A percentile compares a stretch with the other conserved stretches of the same genome.
Evolutionary conservation across 2,888 invertebrate species (phyloP).

Genomic region (Lasioglossum vierecki): DNA sequence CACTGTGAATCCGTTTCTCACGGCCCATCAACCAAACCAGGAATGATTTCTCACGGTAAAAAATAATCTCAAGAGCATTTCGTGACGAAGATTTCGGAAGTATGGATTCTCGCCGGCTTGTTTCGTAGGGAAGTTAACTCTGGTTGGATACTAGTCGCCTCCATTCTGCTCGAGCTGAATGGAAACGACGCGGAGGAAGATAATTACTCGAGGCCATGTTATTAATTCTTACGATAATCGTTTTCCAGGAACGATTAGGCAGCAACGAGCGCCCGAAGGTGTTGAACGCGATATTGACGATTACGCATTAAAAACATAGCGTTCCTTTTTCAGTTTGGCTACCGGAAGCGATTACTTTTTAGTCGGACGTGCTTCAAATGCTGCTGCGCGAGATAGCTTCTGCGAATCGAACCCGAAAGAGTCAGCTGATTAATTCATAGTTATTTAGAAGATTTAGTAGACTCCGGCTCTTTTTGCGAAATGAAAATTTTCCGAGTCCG

Average conservation of each 20-base stretch:
- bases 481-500: background rate
- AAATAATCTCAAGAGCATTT: constrained; percentile 13
- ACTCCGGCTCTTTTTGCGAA: background rate
- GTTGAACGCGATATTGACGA: constrained; percentile 29
- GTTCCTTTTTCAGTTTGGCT: background rate
- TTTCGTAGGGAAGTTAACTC: constrained; percentile 24
- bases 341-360: background rate
- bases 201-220: constrained; percentile 47
- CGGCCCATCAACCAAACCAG: constrained; percentile 22
- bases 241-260: constrained; percentile 53
- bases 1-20: background rate
- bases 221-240: constrained; percentile 56
- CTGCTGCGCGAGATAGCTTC: background rate
- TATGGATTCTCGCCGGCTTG: constrained; percentile 22
- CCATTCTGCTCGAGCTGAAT: constrained; percentile 15
- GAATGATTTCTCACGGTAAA: constrained; percentile 65
- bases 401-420: background rate
- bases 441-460: background rate
- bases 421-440: background rate
- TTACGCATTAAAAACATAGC: constrained; percentile 17
- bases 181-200: constrained; percentile 31
- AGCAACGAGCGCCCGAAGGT: constrained; percentile 36
- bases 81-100: constrained; percentile 39
- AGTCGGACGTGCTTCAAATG: background rate
- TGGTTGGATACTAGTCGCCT: constrained; percentile 12